A percentile compares a stretch with the other conserved stretches of the same genome.
Conservation (phyloP, 2,888 invertebrate species). For the Candidula unifasciata region DNA sequence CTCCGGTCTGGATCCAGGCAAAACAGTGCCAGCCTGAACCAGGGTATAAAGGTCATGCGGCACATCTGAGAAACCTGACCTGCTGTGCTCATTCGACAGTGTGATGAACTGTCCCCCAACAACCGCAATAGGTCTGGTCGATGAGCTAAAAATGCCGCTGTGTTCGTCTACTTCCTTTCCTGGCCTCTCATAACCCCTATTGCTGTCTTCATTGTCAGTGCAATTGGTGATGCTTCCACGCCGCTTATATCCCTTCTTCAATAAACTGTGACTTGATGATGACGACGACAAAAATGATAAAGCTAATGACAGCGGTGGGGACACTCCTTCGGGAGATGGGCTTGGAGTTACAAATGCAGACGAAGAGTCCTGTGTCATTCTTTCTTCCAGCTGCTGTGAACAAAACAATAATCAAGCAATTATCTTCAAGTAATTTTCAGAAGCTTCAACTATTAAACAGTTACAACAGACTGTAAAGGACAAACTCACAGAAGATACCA, state of each 20-base stretch:
- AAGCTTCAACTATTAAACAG: no score
- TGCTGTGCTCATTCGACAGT: neutral
- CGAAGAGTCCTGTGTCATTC: slow-evolving; percentile 49
- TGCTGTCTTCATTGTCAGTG: neutral
- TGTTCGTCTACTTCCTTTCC: neutral
- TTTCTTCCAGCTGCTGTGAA: slow-evolving; percentile 45
- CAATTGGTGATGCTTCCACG: slow-evolving; percentile 2
- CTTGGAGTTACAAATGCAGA: slow-evolving; percentile 51
- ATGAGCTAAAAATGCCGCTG: neutral
- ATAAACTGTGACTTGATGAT: neutral
- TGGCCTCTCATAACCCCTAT: neutral
- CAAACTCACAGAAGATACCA: no score
- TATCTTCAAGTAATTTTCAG: neutral
- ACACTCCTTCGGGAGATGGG: slow-evolving; percentile 45
- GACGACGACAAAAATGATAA: neutral
- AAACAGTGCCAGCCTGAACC: neutral
- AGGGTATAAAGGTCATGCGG: neutral
- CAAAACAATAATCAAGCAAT: neutral
- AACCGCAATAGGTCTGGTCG: neutral
- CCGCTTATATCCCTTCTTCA: slow-evolving; percentile 24
- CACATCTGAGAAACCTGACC: neutral
- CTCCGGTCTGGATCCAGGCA: neutral
- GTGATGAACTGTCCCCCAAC: neutral
- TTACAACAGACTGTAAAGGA: no score
- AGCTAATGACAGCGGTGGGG: slow-evolving; percentile 12